Percentiles rank a stretch among this genome's conserved stretches.
These are phyloP conservation scores for Bhutanitis thaidina DNA, from an alignment of 2,888 invertebrate genomes.

Conservation along the genomic window DNA sequence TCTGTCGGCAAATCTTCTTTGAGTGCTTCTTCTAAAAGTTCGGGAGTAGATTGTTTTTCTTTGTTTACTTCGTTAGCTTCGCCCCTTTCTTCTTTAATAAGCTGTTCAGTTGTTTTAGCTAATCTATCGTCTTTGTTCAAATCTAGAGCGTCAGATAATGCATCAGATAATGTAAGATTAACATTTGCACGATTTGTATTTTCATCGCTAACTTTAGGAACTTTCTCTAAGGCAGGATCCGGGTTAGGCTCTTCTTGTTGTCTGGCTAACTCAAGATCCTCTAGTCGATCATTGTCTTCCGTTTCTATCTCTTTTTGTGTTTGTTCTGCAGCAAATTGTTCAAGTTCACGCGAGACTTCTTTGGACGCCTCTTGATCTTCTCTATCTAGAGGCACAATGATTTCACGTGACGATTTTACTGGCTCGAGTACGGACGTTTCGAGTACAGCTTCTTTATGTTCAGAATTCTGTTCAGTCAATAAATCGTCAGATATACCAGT, in stretches of 20 bases:
- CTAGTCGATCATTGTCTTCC: not conserved
- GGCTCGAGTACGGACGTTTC: not conserved
- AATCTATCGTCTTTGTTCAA: constrained; percentile 38
- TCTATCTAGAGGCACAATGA: constrained; percentile 18
- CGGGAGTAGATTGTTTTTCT: constrained; percentile 49
- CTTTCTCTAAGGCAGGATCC: constrained; percentile 26
- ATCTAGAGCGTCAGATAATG: constrained; percentile 35
- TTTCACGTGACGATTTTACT: constrained; percentile 25
- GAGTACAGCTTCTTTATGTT: not conserved
- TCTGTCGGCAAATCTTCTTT: constrained; percentile 39
- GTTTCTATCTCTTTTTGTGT: not conserved
- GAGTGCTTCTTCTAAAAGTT: constrained; percentile 60
- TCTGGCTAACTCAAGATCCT: not conserved
- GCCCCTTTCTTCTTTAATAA: constrained; percentile 44
- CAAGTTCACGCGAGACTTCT: not conserved
- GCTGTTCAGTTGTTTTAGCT: constrained; percentile 45
- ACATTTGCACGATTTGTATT: constrained; percentile 21
- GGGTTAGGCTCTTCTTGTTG: constrained; percentile 16
- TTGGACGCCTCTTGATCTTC: constrained; percentile 17
- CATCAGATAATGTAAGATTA: constrained; percentile 37
- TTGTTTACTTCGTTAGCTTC: constrained; percentile 38
- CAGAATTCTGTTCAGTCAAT: not conserved
- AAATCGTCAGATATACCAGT: not conserved
- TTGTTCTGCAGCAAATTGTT: not conserved
- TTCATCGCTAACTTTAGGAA: constrained; percentile 5